Percentiles rank a stretch among this genome's conserved stretches.
Evolutionary conservation across 2,113 vertebrate genomes (phyloP).

Genomic region (Trogon surrucura): DNA sequence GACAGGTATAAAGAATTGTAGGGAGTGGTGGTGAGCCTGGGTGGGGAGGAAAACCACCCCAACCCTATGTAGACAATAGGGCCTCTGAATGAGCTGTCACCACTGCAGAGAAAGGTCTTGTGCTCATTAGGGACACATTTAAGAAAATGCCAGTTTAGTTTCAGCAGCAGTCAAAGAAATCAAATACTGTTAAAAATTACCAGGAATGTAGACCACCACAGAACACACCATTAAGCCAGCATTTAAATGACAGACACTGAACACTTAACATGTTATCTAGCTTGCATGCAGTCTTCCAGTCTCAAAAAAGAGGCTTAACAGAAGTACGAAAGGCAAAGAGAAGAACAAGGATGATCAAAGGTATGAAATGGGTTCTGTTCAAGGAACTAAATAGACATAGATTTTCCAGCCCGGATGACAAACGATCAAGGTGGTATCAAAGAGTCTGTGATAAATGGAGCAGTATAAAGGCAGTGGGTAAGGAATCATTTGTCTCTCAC

Average conservation of each 20-base stretch:
- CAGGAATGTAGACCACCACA: not conserved
- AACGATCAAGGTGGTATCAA: constrained; percentile 44
- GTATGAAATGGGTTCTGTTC: constrained; percentile 17
- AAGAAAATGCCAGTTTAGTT: not conserved
- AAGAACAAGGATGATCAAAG: constrained; percentile 56
- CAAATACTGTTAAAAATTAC: not conserved
- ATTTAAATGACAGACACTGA: not conserved
- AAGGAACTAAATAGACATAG: constrained; percentile 21
- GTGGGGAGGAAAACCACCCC: not conserved
- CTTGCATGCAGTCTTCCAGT: not conserved
- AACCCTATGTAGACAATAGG: accelerated
- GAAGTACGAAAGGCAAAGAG: not conserved
- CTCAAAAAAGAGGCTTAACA: not conserved
- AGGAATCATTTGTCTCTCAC: constrained; percentile 45
- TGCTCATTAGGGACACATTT: accelerated
- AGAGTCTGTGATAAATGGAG: constrained; percentile 44
- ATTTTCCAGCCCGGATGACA: constrained; percentile 54
- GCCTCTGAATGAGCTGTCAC: not conserved
- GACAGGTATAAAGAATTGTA: not conserved
- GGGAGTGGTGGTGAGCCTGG: not conserved
- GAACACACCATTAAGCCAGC: not conserved
- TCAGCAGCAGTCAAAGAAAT: not conserved
- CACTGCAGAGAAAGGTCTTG: not conserved
- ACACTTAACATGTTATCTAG: not conserved
- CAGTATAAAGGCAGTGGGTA: not conserved